Base-by-base conservation (phyloP, 2,797 vertebrate genomes). In the Hydrocynus forskahlii region DNA sequence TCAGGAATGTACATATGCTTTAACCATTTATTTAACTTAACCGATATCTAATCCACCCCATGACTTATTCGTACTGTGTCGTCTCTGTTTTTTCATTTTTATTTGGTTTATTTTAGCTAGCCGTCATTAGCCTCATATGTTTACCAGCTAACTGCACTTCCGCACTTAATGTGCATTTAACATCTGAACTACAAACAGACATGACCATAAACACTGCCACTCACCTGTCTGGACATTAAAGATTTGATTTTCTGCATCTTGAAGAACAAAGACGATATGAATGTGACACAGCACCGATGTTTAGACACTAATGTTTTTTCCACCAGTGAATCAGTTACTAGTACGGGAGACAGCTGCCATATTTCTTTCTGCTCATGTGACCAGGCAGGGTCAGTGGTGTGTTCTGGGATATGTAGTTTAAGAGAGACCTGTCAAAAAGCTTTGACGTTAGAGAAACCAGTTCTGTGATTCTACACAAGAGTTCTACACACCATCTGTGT, bases 221-320 rank as follows among this genome's bases (percentile, higher is more conserved):
- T 94, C 91, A 99, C 98, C 98, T 98, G 98, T 14, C 98, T 96
- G 92, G 96, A 90, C 97, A 99, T 99, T 1, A 99, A 91, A 72
- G 96, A 99, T 90, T 98, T 99, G 80, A 99, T 99, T 93, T 99
- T 99, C 92, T 98, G 98, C 98, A 99, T 99, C 79, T 23, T 86
- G 16, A 77, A 9, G 76, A 59, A 77, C 19, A 72, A 10, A 54
- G 5, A 43, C 13, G 40, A 50, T 69, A 29, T 52, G 55, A 81
- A 54, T 10, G 0, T 77, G 43, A 19, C 29, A 74, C 16, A 23
- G 40, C 68, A 75, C 35, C 38, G 8, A 19, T 40, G 84, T 38
- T 62, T 4, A 0, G 25, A 64, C 64, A 64, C 71, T 68, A 73
- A 76, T 88, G 60, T 73, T 77, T 55, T 83, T 80, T 1, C 87